A percentile compares a stretch with the other conserved stretches of the same genome.
These are phyloP conservation scores for Drosophila nr. perissopoda DNA, from an alignment of 2,888 invertebrate genomes.

Conservation along the genomic window DNA sequence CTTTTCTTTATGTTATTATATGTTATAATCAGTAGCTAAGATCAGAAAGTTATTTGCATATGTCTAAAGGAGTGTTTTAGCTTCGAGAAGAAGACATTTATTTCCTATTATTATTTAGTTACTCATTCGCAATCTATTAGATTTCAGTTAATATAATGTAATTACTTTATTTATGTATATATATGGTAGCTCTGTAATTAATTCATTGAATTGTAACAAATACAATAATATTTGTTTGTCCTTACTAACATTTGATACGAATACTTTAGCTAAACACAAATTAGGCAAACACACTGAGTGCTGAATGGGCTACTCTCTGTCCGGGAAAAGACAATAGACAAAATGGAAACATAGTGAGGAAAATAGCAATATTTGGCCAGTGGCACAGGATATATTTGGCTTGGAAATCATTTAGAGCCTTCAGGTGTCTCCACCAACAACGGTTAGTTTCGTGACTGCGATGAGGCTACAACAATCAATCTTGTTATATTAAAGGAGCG, in stretches of 20 bases:
- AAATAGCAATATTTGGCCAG: constrained; percentile 39
- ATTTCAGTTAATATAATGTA: background rate
- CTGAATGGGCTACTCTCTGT: background rate
- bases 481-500: constrained; percentile 63
- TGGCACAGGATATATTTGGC: constrained; percentile 36
- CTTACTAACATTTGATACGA: background rate
- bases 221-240: constrained; percentile 8
- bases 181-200: background rate
- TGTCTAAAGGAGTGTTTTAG: background rate
- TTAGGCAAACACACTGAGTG: background rate
- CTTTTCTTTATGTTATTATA: background rate
- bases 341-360: constrained; percentile 6
- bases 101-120: background rate
- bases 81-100: background rate
- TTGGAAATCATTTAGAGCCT: constrained; percentile 62
- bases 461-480: constrained; percentile 70
- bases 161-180: background rate
- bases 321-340: background rate
- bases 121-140: background rate
- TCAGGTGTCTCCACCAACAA: constrained; percentile 5
- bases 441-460: constrained; percentile 38
- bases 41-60: background rate
- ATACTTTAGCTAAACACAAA: background rate
- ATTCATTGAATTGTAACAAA: constrained; percentile 11
- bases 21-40: background rate